Percentiles rank a stretch among this genome's conserved stretches.
Conservation (phyloP, 2,797 vertebrate genomes). For the Carduelis carduelis region DNA sequence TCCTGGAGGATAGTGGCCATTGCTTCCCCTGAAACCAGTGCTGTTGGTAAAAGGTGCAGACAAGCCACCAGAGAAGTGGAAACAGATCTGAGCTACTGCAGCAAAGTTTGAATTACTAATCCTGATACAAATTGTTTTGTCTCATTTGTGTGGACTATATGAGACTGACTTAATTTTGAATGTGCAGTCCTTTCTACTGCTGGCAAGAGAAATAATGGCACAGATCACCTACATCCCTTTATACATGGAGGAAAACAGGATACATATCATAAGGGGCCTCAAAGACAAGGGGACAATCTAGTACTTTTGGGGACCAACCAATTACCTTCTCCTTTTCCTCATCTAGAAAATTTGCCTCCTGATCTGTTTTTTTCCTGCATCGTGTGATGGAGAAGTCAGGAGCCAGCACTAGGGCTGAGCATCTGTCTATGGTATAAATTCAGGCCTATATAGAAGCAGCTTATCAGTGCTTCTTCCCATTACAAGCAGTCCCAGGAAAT, state of each 20-base stretch:
- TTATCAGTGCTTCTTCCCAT: not conserved
- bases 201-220: not conserved
- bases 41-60: not conserved
- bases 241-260: not conserved
- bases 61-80: not conserved
- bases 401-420: not conserved
- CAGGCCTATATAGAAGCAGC: not conserved
- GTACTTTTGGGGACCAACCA: not conserved
- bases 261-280: not conserved
- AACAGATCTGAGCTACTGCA: not conserved
- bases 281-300: not conserved
- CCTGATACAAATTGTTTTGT: not conserved
- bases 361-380: not conserved
- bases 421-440: not conserved
- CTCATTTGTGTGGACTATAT: not conserved
- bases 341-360: not conserved
- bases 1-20: not conserved
- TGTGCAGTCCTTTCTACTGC: not conserved
- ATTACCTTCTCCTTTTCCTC: not conserved
- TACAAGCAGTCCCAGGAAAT: not conserved
- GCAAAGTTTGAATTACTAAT: not conserved
- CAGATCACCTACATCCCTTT: not conserved
- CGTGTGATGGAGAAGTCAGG: accelerated
- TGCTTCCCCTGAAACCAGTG: not conserved
- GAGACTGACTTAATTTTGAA: not conserved